These are phyloP conservation scores for Anguilla marmorata DNA, from an alignment of 2,797 vertebrate species.

Conservation along the genomic window DNA sequence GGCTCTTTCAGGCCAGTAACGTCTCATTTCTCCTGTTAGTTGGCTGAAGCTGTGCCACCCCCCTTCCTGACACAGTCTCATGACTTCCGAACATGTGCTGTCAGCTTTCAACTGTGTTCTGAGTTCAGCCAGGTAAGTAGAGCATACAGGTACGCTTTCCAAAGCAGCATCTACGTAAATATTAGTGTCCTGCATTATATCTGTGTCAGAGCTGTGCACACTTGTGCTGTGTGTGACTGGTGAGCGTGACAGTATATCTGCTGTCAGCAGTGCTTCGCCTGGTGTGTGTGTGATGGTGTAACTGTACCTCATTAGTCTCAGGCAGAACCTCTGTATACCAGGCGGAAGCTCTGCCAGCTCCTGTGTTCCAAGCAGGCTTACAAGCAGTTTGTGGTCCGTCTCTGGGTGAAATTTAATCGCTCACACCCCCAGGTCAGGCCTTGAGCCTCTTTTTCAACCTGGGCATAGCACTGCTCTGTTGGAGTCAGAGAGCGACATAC, in stretches of 20 bases:
- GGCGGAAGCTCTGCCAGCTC: slow-evolving; percentile 31
- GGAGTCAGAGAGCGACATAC: not conserved
- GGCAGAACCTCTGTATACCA: slow-evolving; percentile 37
- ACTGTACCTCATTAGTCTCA: slow-evolving; percentile 37
- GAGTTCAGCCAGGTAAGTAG: no score
- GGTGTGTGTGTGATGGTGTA: slow-evolving; percentile 29
- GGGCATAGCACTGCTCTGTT: not conserved
- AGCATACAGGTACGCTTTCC: no score
- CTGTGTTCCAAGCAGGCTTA: slow-evolving; percentile 29
- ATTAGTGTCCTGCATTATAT: slow-evolving; percentile 35
- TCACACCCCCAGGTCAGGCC: slow-evolving; percentile 37
- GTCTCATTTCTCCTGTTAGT: not conserved
- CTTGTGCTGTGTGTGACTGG: not conserved
- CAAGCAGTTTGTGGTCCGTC: slow-evolving; percentile 21
- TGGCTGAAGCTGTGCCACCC: no score
- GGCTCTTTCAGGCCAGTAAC: not conserved
- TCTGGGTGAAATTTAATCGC: slow-evolving; percentile 17
- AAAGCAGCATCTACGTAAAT: not conserved
- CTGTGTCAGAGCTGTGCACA: not conserved
- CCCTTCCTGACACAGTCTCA: no score
- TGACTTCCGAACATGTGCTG: no score
- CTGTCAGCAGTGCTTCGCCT: slow-evolving; percentile 25
- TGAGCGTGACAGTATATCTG: slow-evolving; percentile 33
- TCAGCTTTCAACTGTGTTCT: no score
- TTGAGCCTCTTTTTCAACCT: slow-evolving; percentile 31